A percentile compares a stretch with the other conserved stretches of the same genome.
Evolutionary conservation across 2,888 invertebrate genomes (phyloP).

Genomic region (Campoplex nolae): DNA sequence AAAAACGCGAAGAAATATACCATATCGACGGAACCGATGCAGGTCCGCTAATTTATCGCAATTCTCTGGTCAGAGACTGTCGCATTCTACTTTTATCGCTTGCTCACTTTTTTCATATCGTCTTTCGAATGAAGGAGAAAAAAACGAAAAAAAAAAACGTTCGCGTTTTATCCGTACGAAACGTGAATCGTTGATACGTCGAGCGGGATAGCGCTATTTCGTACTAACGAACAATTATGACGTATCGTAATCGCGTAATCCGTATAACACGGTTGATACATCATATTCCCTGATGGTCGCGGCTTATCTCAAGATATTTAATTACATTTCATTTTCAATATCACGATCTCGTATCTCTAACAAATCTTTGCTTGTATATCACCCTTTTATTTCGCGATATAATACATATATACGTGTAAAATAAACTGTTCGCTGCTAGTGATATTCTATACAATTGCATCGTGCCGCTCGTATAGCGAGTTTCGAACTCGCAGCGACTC

Average conservation of each 20-base stretch:
- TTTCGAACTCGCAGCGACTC: background rate
- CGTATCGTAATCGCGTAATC: background rate
- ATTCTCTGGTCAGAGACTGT: background rate
- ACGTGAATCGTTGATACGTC: background rate
- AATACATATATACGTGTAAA: background rate
- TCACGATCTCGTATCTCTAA: background rate
- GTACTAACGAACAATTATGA: background rate
- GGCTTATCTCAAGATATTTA: background rate
- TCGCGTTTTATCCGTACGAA: background rate
- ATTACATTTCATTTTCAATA: background rate
- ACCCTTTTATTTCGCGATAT: background rate
- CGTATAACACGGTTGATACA: background rate
- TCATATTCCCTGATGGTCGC: background rate
- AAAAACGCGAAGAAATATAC: slow-evolving; percentile 55
- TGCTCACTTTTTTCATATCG: background rate
- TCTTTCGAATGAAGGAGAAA: background rate
- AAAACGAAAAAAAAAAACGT: background rate
- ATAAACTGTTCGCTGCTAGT: background rate
- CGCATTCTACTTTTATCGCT: background rate
- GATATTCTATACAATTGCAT: background rate
- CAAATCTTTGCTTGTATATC: background rate
- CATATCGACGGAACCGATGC: slow-evolving; percentile 59
- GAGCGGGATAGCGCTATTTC: background rate
- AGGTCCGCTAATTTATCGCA: slow-evolving; percentile 22
- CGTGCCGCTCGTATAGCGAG: background rate